Evolutionary conservation across 2,888 invertebrate species (phyloP), one percentile per base, ranked within the genome.

Genomic region (Hololepta plana): DNA sequence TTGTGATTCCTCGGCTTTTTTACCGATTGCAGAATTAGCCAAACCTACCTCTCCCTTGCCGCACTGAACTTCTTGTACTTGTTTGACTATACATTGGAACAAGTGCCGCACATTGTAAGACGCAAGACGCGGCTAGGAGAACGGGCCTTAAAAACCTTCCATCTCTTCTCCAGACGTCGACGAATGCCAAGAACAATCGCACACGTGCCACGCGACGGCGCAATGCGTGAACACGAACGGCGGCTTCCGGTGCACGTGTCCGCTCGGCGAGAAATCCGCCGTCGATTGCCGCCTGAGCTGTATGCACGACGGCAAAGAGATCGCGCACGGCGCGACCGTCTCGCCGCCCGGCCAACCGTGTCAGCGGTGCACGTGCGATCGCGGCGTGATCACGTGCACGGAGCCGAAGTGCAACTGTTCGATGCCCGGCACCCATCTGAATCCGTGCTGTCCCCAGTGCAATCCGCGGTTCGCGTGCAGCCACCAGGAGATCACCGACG

Each of bases 391-490:
- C 26, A 52, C 60, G 5, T 85, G 84, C 51, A 60, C 60, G 38
- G 70, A 69, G 38, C 67, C 69, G 12, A 52, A 55, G 23, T 84
- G 82, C 56, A 66, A 75, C 50, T 84, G 82, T 53, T 64, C 46
- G 16, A 24, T 46, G 3, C 46, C 49, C n/a, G 51, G 41, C 32
- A 57, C 51, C 52, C 62, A 50, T 4, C 60, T 62, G 28, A 60
- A 66, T 39, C 55, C 64, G 34, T 85, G 84, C 54, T 85, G 84
- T 51, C 80, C 80, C 23, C 76, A 80, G 51, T 85, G 84, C 56
- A 73, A 80, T 51, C 61, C 69, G 26, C 62, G 64, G 36, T 65
- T 68, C 44, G 69, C 70, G 40, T 84, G 84, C 53, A 66, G 64
- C 35, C 84, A 84, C 55, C 81, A 81, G 53, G 79, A 81, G 51